Percentiles rank a stretch among this genome's conserved stretches.
phyloP scores from a whole-genome alignment of 2,797 vertebrate species.

The Rhodeus uyekii region DNA sequence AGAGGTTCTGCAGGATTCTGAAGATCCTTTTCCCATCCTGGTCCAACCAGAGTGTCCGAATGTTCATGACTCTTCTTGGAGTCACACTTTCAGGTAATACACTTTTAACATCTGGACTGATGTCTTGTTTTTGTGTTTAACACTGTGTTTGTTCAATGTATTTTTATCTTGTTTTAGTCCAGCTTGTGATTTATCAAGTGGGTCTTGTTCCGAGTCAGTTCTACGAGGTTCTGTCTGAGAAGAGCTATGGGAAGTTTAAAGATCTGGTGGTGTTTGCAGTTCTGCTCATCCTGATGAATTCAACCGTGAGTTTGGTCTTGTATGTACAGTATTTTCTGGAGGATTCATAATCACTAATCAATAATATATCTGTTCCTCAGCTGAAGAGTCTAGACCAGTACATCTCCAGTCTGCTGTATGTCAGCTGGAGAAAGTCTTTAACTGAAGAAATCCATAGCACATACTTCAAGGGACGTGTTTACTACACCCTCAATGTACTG shows the following conservation, averaged over 20 bases:
- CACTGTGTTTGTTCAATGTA: neutral
- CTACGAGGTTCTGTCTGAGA: constrained; percentile 87
- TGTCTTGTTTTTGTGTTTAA: neutral
- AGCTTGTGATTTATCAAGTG: constrained; percentile 94
- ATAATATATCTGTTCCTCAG: constrained; percentile 67
- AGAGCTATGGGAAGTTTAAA: constrained; percentile 83
- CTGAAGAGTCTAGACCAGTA: constrained; percentile 94
- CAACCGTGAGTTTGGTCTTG: constrained; percentile 79
- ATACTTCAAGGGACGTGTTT: constrained; percentile 90
- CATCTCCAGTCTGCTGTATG: constrained; percentile 89
- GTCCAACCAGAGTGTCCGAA: constrained; percentile 81
- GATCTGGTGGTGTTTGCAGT: constrained; percentile 77
- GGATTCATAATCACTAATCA: neutral
- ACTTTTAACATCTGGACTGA: neutral
- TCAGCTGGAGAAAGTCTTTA: constrained; percentile 89
- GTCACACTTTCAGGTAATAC: constrained; percentile 84
- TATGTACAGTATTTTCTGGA: neutral
- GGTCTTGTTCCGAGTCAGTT: constrained; percentile 94
- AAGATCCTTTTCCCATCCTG: constrained; percentile 86
- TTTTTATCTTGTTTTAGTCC: constrained; percentile 73
- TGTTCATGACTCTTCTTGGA: constrained; percentile 88
- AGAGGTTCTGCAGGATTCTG: constrained; percentile 84
- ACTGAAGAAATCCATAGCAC: constrained; percentile 87
- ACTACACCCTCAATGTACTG: constrained; percentile 91
- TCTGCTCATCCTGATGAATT: constrained; percentile 85